A percentile compares a stretch with the other conserved stretches of the same genome.
Conservation (phyloP, 2,888 invertebrate species). For the Cheilosia vernalis region DNA sequence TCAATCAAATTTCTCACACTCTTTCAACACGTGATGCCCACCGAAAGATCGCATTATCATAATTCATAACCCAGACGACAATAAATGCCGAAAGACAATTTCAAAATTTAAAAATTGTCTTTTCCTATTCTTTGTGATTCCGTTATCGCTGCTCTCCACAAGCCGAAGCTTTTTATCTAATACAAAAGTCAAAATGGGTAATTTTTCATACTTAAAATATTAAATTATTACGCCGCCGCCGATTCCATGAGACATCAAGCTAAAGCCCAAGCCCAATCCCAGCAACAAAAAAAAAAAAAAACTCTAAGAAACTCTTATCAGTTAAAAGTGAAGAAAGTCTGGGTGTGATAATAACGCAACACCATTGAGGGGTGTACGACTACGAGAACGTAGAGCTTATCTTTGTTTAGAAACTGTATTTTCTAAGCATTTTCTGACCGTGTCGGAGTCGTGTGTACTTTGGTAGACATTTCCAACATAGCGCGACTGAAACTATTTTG, state of each 20-base stretch:
- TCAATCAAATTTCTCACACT: too few relatives aligned
- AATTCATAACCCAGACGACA: too few relatives aligned
- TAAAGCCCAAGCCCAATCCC: neutral
- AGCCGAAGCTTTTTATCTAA: constrained; percentile 2
- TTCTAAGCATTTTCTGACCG: neutral
- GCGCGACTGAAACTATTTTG: neutral
- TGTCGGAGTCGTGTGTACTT: neutral
- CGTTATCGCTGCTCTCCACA: neutral
- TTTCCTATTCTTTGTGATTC: neutral
- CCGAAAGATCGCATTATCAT: too few relatives aligned
- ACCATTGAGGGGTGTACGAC: neutral
- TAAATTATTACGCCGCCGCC: neutral
- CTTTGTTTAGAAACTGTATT: neutral
- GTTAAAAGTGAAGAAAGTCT: neutral
- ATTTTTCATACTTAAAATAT: neutral
- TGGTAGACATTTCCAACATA: neutral
- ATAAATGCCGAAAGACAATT: too few relatives aligned
- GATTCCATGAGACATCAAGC: neutral
- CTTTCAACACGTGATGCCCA: too few relatives aligned
- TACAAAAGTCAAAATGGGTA: neutral
- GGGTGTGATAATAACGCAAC: neutral
- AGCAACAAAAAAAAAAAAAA: neutral
- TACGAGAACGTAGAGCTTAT: neutral
- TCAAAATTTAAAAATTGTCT: too few relatives aligned
- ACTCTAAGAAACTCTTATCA: neutral